Evolutionary conservation across 1,140 invertebrate genomes (phyloP).

Genomic region (Glossosoma conforme): DNA sequence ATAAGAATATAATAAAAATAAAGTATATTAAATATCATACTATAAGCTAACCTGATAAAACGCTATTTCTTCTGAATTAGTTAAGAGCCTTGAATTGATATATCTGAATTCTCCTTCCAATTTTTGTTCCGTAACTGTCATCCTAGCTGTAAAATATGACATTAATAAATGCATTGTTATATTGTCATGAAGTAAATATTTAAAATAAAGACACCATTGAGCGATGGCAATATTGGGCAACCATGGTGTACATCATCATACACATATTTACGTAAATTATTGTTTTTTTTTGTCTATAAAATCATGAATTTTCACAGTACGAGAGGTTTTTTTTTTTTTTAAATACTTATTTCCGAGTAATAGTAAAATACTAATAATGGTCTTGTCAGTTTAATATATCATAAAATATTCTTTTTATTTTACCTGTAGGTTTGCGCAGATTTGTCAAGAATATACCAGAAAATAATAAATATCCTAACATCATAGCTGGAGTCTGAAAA

Average conservation of each 20-base stretch:
- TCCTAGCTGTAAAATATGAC: conserved; percentile 42
- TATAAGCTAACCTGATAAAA: conserved; percentile 68
- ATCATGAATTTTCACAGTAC: too few relatives aligned
- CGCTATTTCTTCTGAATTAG: conserved; percentile 96
- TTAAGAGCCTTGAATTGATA: conserved; percentile 93
- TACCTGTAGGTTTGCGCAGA: conserved; percentile 77
- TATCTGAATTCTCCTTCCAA: conserved; percentile 97
- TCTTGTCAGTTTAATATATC: too few relatives aligned
- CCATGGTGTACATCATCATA: too few relatives aligned
- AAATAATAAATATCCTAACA: conserved; percentile 80
- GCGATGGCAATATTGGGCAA: too few relatives aligned
- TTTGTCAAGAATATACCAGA: conserved; percentile 78
- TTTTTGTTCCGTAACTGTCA: conserved; percentile 93
- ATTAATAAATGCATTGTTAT: conserved; percentile 3
- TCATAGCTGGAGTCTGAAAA: conserved; percentile 74
- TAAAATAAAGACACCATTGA: background rate
- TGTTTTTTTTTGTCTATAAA: too few relatives aligned
- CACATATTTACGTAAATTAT: too few relatives aligned
- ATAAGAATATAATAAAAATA: background rate
- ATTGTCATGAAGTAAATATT: background rate
- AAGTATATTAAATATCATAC: conserved; percentile 4
- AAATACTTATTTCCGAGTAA: too few relatives aligned
- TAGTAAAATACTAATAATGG: too few relatives aligned
- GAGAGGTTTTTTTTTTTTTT: too few relatives aligned
- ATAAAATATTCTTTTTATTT: conserved; percentile 6